Base-by-base conservation (phyloP, 2,113 vertebrate species). In the Atlantisia rogersi region DNA sequence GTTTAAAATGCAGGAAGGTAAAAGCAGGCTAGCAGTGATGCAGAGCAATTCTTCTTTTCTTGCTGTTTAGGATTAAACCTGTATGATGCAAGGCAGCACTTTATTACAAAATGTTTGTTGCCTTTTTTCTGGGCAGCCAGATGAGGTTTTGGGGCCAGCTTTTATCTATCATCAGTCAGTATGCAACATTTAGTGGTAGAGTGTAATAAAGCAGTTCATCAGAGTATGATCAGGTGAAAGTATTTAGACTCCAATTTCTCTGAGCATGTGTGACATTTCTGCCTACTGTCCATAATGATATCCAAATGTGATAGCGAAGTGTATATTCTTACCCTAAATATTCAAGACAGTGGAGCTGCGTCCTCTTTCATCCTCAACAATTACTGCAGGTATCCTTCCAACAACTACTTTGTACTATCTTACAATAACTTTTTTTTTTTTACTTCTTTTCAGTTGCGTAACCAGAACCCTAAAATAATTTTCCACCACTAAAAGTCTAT, bases 171-270 rank as follows among this genome's bases (percentile, higher is more conserved):
- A 37, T 88, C 78, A 74, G 60, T 77, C 71, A 44, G 64, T 42
- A 68, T 22, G 35, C 60, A 78, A 17, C 5, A 3, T 56, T 86
- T 80, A 67, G 32, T 24, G 26, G 14, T 77, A 35, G 37, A 71
- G 52, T 52, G 67, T 46, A 94, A 83, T 83, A 88, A 92, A 86
- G 88, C 68, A 86, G 60, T 77, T 92, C 46, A 75, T 95, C 56
- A 83, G 59, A 77, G 62, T 77, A 31, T 39, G 83, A 88, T 31
- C 68, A 16, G 35, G 24, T 64, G 29, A 68, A 92, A 67, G n/a
- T 68, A 75, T 70, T 90, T 77, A 64, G 44, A 65, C 53, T 67
- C 48, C 55, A 46, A 79, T 32, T 56, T 58, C 25, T 83, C 44
- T 79, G 31, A 82, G 42, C 0, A 0, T 40, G 56, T 60, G 63